These are phyloP conservation scores for Cherax destructor DNA, from an alignment of 1,140 invertebrate species.

Conservation along the genomic window DNA sequence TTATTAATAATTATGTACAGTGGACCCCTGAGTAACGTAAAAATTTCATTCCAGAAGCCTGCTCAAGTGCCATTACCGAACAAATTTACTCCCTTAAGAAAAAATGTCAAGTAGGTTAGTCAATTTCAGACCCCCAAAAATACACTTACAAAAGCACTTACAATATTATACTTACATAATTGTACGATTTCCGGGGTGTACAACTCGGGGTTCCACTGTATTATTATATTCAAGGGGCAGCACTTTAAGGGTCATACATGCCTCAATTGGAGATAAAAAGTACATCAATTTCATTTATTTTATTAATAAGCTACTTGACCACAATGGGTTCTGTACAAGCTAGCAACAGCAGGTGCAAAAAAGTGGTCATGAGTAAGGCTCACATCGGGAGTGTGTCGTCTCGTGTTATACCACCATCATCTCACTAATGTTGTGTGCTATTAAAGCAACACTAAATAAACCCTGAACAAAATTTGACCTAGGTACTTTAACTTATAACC, in stretches of 20 bases:
- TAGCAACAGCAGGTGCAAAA: constrained; percentile 59
- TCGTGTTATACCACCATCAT: neutral
- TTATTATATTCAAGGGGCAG: too few species aligned
- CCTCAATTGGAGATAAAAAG: neutral
- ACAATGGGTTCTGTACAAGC: constrained; percentile 52
- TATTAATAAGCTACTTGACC: constrained; percentile 57
- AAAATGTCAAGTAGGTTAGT: too few species aligned
- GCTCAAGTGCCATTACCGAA: too few species aligned
- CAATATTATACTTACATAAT: too few species aligned
- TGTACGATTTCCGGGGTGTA: too few species aligned
- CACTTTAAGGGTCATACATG: neutral
- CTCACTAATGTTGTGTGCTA: constrained; percentile 2
- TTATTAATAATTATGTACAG: too few species aligned
- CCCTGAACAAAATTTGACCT: neutral
- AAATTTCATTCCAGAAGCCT: too few species aligned
- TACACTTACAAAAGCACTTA: too few species aligned
- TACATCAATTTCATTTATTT: constrained; percentile 8
- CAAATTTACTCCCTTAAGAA: too few species aligned
- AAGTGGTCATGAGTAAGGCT: constrained; percentile 42
- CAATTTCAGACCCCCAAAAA: too few species aligned
- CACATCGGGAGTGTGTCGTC: constrained; percentile 36
- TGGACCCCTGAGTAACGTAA: too few species aligned
- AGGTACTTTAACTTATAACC: neutral
- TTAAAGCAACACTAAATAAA: neutral
- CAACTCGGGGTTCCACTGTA: too few species aligned